Evolutionary conservation across 2,797 vertebrate genomes (phyloP), one percentile per base, ranked within the genome.

Genomic region (Falco naumanni): DNA sequence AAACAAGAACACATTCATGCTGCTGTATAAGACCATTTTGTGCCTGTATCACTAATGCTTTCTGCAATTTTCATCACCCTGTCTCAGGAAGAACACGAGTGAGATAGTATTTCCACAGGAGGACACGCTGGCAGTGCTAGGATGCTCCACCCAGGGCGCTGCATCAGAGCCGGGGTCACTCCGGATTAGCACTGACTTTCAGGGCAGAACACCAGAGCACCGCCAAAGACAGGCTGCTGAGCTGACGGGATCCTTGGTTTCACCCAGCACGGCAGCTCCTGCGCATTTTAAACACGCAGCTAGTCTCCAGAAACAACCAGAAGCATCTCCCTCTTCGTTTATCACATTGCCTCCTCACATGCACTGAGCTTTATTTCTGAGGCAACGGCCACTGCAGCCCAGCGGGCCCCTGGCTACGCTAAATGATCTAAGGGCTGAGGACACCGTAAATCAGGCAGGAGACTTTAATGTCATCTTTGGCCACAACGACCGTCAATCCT

Each of bases 391-490:
- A 63, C 22, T 10, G 4, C 31, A 72, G 80, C 24, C 1, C 1
- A 66, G 60, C 26, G 50, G 65, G 9, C 21, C 54, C 34, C 54
- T 63, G 37, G 66, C 59, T 86, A 71, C n/a, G 86, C 74, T 86
- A 93, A 93, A 95, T 87, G 84, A 94, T 54, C 84, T 17, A 28
- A 82, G 59, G 47, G 45, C n/a, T 87, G 57, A 87, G 70, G 87
- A 80, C 31, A 45, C 24, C 63, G 83, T 74, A 95, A 87, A 75
- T 92, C 85, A 83, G 77, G 34, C 53, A 90, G 51, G 29, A 92
- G 89, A 81, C 34, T 68, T 95, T 66, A 95, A 66, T 51, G 60
- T 31, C 37, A 87, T 60, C 64, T 84, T 83, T 89, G 77, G 74
- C 64, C 64, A 80, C 37, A 71, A 61, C 3, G 31, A 80, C 63